A percentile compares a stretch with the other conserved stretches of the same genome.
Conservation (phyloP, 2,888 invertebrate genomes). For the Tolmerus cingulatus region DNA sequence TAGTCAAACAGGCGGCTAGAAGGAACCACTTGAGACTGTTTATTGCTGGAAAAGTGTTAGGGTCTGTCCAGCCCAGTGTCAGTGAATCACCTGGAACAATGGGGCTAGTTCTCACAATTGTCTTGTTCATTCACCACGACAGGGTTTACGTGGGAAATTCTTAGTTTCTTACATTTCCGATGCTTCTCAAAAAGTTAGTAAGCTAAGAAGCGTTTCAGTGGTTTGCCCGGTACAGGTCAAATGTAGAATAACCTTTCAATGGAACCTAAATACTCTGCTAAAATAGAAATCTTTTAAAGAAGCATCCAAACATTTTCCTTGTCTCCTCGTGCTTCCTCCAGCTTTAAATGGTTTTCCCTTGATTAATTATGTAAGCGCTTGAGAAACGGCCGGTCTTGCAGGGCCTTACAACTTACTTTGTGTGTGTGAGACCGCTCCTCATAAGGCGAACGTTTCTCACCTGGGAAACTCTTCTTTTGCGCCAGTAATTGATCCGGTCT, state of each 20-base stretch:
- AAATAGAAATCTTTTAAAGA: slow-evolving; percentile 24
- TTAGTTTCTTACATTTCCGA: background rate
- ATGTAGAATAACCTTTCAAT: slow-evolving; percentile 8
- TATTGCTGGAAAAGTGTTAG: slow-evolving; percentile 15
- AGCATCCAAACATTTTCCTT: slow-evolving; percentile 26
- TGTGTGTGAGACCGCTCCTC: background rate
- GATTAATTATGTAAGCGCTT: slow-evolving; percentile 41
- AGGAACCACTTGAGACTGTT: background rate
- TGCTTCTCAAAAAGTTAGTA: background rate
- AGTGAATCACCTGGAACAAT: slow-evolving; percentile 29
- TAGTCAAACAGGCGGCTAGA: slow-evolving; percentile 23
- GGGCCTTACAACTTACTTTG: background rate
- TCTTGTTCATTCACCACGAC: slow-evolving; percentile 10
- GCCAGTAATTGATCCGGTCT: slow-evolving; percentile 36
- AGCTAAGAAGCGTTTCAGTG: background rate
- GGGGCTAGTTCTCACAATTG: slow-evolving; percentile 30
- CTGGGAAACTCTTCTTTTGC: slow-evolving; percentile 37
- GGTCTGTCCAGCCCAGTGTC: background rate
- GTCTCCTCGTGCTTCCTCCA: background rate
- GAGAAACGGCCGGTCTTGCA: background rate
- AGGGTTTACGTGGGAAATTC: slow-evolving; percentile 21
- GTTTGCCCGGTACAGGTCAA: background rate
- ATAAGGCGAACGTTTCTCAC: slow-evolving; percentile 33
- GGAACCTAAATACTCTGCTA: slow-evolving; percentile 17
- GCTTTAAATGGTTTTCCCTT: slow-evolving; percentile 29